phyloP scores from a whole-genome alignment of 1,140 invertebrate genomes.

The Bombus superbus region DNA sequence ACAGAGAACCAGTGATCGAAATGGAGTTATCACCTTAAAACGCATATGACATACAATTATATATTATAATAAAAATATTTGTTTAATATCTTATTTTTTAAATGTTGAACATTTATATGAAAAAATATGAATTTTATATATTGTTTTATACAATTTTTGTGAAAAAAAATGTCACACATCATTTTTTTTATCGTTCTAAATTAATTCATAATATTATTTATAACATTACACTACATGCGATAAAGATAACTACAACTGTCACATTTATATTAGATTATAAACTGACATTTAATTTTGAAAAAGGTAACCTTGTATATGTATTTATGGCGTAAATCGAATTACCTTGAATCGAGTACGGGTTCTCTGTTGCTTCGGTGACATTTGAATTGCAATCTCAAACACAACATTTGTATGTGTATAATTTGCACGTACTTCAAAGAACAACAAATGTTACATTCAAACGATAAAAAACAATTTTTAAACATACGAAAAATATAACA shows the following conservation, averaged over 20 bases:
- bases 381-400: constrained; percentile 65
- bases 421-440: constrained; percentile 13
- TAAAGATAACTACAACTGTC: not conserved
- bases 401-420: constrained; percentile 36
- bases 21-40: constrained; percentile 92
- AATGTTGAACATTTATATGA: not conserved
- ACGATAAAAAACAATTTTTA: not conserved
- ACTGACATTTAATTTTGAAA: not conserved
- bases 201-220: not conserved
- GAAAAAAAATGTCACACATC: not conserved
- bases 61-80: not conserved
- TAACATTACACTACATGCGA: not conserved
- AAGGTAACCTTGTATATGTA: constrained; percentile 9
- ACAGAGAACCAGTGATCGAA: constrained; percentile 91
- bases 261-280: not conserved
- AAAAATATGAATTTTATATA: not conserved
- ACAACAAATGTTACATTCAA: not conserved
- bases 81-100: not conserved
- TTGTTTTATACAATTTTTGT: not conserved
- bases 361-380: constrained; percentile 73
- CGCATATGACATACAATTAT: constrained; percentile 44
- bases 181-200: not conserved
- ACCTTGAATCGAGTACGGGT: constrained; percentile 76
- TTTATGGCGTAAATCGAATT: constrained; percentile 34
- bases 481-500: constrained; percentile 15